Conservation (phyloP, 2,888 invertebrate species). For the Slavum lentiscoides region DNA sequence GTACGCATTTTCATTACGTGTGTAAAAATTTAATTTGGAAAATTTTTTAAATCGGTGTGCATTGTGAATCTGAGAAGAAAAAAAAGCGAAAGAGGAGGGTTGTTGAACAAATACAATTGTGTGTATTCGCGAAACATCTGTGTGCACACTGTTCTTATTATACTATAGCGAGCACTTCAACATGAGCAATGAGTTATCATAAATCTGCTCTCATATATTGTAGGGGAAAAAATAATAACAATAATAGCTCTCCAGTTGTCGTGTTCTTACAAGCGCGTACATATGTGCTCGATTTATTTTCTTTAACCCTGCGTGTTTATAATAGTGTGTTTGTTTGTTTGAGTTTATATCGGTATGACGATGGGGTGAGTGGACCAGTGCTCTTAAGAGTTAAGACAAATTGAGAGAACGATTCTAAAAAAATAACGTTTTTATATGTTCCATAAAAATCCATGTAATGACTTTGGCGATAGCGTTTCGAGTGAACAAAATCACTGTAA, state of each 20-base stretch:
- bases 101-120: slow-evolving; percentile 43
- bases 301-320: slow-evolving; percentile 10
- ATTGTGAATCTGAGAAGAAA: background rate
- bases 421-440: too few relatives aligned
- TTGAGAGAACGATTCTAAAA: too few relatives aligned
- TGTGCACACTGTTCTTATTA: slow-evolving; percentile 17
- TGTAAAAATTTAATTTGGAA: slow-evolving; percentile 2
- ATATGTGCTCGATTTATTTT: slow-evolving; percentile 30
- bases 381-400: too few relatives aligned
- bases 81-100: background rate
- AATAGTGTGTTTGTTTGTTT: background rate
- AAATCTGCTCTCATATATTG: slow-evolving; percentile 29
- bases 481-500: too few relatives aligned
- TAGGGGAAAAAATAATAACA: slow-evolving; percentile 17
- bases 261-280: background rate
- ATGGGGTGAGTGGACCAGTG: background rate
- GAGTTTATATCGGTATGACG: background rate
- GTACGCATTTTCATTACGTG: background rate
- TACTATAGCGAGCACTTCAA: slow-evolving; percentile 34
- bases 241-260: slow-evolving; percentile 30
- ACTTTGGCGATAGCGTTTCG: too few relatives aligned
- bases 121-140: slow-evolving; percentile 32
- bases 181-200: slow-evolving; percentile 44
- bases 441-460: too few relatives aligned
- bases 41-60: background rate